Evolutionary conservation across 2,888 invertebrate species (phyloP).

Genomic region (Molanna angustata): DNA sequence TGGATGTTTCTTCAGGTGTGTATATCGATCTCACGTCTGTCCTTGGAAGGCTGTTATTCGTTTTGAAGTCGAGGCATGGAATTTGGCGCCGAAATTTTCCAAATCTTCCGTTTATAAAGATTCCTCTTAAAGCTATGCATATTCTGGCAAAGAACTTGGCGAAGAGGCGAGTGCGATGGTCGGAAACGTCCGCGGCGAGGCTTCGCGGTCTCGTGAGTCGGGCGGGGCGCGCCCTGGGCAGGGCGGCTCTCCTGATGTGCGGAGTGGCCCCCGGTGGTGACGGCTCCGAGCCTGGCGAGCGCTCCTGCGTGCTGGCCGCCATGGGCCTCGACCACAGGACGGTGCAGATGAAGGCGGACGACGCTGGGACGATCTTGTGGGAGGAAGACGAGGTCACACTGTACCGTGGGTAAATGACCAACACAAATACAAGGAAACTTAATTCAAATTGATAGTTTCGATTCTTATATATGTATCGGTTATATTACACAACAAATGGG

Average conservation of each 20-base stretch:
- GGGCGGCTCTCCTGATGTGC: conserved; percentile 14
- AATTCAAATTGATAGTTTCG: too few species aligned
- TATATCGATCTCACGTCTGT: too few species aligned
- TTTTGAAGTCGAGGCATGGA: too few species aligned
- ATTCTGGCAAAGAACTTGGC: conserved; percentile 19
- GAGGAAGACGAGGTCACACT: background rate
- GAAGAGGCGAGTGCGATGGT: conserved; percentile 8
- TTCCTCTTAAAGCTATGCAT: conserved; percentile 15
- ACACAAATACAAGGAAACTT: too few species aligned
- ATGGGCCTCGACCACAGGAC: conserved; percentile 34
- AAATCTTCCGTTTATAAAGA: too few species aligned
- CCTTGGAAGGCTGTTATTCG: too few species aligned
- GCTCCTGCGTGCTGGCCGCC: conserved; percentile 48
- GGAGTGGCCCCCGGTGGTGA: conserved; percentile 6
- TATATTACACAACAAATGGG: too few species aligned
- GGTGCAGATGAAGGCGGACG: background rate
- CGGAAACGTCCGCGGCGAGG: background rate
- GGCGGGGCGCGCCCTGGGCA: conserved; percentile 37
- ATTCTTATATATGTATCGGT: too few species aligned
- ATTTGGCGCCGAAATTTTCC: too few species aligned
- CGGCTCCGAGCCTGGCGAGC: conserved; percentile 19
- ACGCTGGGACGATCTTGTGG: background rate
- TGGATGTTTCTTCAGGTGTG: too few species aligned
- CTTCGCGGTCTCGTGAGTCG: conserved; percentile 30
- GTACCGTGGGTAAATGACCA: conserved; percentile 3